A percentile compares a stretch with the other conserved stretches of the same genome.
Conservation (phyloP, 2,797 vertebrate species). For the Smutsia gigantea region DNA sequence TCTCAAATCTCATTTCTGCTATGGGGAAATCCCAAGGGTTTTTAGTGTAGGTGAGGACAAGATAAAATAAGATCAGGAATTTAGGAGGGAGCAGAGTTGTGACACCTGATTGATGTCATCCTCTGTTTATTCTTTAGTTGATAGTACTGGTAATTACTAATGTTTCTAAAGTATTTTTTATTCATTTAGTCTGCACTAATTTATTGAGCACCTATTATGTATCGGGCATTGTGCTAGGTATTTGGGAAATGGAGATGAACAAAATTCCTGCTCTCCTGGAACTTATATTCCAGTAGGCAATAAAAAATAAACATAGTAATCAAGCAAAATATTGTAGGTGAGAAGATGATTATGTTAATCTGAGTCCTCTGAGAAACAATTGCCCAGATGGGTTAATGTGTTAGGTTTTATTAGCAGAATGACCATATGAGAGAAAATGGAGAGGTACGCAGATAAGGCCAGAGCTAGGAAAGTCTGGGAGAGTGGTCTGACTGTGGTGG, state of each 20-base stretch:
- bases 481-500: background rate
- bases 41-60: background rate
- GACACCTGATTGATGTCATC: background rate
- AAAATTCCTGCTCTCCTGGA: background rate
- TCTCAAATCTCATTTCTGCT: conserved; percentile 62
- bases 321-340: background rate
- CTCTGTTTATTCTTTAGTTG: background rate
- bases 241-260: background rate
- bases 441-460: background rate
- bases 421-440: background rate
- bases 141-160: background rate
- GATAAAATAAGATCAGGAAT: background rate
- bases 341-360: background rate
- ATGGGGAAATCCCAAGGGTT: background rate
- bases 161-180: background rate
- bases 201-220: background rate
- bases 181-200: background rate
- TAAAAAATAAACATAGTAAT: background rate
- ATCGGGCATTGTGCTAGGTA: background rate
- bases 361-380: background rate
- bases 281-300: background rate
- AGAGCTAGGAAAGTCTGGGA: background rate
- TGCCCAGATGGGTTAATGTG: background rate
- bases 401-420: conserved; percentile 7
- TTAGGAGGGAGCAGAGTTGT: background rate